Conservation (phyloP, 2,888 invertebrate genomes). For the Panzeria rudis region DNA sequence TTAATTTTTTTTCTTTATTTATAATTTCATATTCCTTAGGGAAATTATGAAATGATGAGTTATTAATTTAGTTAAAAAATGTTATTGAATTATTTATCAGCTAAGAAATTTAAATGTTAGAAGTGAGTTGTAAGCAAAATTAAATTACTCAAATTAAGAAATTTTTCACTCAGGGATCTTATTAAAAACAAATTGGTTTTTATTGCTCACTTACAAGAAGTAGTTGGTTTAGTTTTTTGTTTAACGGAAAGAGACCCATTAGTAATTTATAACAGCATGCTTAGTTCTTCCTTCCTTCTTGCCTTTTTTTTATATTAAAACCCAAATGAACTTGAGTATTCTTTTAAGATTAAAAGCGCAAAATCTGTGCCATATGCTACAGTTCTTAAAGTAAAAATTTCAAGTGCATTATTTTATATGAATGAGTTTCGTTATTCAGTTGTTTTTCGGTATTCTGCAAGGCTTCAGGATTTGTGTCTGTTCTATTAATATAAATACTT, state of each 20-base stretch:
- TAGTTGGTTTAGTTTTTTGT: background rate
- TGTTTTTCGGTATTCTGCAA: too few species aligned
- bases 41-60: slow-evolving; percentile 13
- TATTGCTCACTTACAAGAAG: background rate
- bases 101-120: slow-evolving; percentile 7
- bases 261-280: background rate
- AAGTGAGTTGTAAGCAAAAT: background rate
- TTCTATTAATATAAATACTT: too few species aligned
- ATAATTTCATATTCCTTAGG: slow-evolving; percentile 3
- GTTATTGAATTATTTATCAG: slow-evolving; percentile 10
- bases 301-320: too few species aligned
- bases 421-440: too few species aligned
- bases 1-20: background rate
- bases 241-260: background rate
- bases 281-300: too few species aligned
- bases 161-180: slow-evolving; percentile 16
- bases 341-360: too few species aligned
- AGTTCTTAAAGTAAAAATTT: too few species aligned
- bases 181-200: slow-evolving; percentile 21
- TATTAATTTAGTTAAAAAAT: slow-evolving; percentile 30
- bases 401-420: too few species aligned
- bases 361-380: too few species aligned
- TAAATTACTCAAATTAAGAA: background rate
- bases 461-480: too few species aligned
- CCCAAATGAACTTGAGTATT: too few species aligned